Evolutionary conservation across 2,113 vertebrate genomes (phyloP).

Genomic region (Mormyrus iriodes): DNA sequence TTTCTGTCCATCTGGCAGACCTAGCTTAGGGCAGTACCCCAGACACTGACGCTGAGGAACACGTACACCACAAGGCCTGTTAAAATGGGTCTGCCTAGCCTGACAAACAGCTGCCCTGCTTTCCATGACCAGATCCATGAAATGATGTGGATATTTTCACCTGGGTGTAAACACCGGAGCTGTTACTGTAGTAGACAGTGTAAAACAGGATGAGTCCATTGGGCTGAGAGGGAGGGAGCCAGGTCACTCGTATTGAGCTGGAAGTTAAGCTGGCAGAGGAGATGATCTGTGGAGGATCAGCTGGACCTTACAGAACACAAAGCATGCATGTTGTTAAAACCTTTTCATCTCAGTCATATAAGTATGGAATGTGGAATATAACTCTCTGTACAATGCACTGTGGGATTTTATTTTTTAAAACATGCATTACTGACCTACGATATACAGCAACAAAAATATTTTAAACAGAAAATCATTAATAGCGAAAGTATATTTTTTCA

Average conservation of each 20-base stretch:
- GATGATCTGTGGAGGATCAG: conserved; percentile 77
- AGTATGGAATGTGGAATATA: background rate
- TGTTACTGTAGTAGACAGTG: conserved; percentile 71
- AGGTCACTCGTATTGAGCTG: conserved; percentile 67
- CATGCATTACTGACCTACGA: background rate
- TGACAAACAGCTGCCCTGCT: background rate
- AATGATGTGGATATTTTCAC: conserved; percentile 55
- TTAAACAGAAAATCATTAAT: background rate
- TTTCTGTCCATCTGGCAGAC: background rate
- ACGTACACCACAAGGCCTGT: background rate
- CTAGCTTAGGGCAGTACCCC: background rate
- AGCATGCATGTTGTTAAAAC: background rate
- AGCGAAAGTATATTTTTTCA: background rate
- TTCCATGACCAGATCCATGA: conserved; percentile 10
- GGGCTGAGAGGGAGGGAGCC: conserved; percentile 73
- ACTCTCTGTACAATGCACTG: background rate
- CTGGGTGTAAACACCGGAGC: conserved; percentile 61
- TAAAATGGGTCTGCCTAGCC: background rate
- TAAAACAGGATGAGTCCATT: conserved; percentile 80
- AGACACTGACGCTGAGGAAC: background rate
- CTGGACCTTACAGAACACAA: conserved; percentile 62
- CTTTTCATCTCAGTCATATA: background rate
- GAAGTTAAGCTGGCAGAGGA: conserved; percentile 66
- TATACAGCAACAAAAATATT: background rate
- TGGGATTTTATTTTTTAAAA: background rate